A percentile compares a stretch with the other conserved stretches of the same genome.
These are phyloP conservation scores for Tupaia chinensis DNA, from an alignment of 2,113 vertebrate genomes.

Conservation along the genomic window DNA sequence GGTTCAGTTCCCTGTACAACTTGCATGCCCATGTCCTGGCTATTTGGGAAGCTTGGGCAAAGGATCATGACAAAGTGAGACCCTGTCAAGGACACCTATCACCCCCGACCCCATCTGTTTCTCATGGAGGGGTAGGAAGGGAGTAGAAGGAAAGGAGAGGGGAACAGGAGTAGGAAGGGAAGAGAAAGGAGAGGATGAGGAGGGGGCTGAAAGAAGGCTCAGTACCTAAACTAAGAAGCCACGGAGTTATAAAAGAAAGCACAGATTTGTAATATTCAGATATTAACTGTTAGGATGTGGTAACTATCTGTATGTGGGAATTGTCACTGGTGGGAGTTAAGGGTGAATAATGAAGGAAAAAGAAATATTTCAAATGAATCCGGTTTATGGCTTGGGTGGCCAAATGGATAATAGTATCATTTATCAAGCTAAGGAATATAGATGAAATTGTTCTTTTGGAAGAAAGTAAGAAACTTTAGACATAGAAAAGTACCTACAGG, in stretches of 20 bases:
- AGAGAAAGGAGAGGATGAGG: too few species aligned
- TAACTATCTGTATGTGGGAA: neutral
- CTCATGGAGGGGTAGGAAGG: too few species aligned
- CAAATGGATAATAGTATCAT: neutral
- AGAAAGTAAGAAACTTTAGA: constrained; percentile 7
- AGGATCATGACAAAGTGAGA: too few species aligned
- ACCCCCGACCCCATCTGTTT: too few species aligned
- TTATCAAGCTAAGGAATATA: constrained; percentile 37
- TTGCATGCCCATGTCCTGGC: too few species aligned
- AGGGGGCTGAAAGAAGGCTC: too few species aligned
- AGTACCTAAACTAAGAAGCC: neutral
- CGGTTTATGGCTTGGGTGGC: neutral
- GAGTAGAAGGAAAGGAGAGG: too few species aligned
- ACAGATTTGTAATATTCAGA: constrained; percentile 19
- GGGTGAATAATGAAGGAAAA: neutral
- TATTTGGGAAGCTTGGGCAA: too few species aligned
- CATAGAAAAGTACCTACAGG: neutral
- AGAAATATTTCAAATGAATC: constrained; percentile 14
- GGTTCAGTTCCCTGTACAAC: too few species aligned
- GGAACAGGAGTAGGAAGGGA: too few species aligned
- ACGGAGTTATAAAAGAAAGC: neutral
- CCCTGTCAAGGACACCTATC: too few species aligned
- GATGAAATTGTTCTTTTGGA: constrained; percentile 28
- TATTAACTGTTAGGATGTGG: neutral
- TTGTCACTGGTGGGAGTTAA: neutral